Percentiles rank a stretch among this genome's conserved stretches.
Evolutionary conservation across 2,113 vertebrate genomes (phyloP).

Genomic region (Todiramphus saurophagus): DNA sequence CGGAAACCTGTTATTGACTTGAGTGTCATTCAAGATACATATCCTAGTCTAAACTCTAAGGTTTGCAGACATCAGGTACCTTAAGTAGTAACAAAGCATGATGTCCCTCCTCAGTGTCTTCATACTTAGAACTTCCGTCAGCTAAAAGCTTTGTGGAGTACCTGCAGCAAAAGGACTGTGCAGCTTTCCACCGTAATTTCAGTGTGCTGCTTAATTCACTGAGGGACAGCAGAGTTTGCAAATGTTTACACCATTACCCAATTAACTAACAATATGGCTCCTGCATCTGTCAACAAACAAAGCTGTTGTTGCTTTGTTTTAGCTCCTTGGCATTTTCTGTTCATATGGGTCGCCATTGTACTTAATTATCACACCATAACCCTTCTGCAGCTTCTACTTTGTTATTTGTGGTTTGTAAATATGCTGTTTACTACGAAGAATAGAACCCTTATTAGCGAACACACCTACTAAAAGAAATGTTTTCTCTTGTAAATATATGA

Average conservation of each 20-base stretch:
- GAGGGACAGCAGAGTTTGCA: constrained; percentile 90
- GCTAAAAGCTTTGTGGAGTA: neutral
- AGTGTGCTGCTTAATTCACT: constrained; percentile 77
- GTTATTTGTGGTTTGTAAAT: constrained; percentile 80
- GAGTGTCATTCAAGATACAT: constrained; percentile 23
- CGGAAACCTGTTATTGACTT: constrained; percentile 34
- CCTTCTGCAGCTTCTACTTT: constrained; percentile 79
- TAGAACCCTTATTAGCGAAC: constrained; percentile 49
- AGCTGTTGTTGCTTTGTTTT: constrained; percentile 94
- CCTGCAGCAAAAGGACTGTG: constrained; percentile 42
- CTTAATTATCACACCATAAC: constrained; percentile 83
- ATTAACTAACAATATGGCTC: constrained; percentile 96
- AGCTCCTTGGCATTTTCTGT: constrained; percentile 81
- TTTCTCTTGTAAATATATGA: constrained; percentile 15
- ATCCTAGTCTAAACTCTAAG: neutral
- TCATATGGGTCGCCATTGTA: constrained; percentile 84
- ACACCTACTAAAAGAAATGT: constrained; percentile 31
- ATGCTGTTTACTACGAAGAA: constrained; percentile 64
- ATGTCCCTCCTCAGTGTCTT: neutral
- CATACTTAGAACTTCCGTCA: neutral
- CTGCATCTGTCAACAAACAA: constrained; percentile 99
- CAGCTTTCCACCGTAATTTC: constrained; percentile 71
- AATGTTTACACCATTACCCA: constrained; percentile 99
- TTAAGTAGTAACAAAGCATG: neutral
- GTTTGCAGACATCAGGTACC: neutral